Base-by-base conservation (phyloP, 2,888 invertebrate genomes). In the Parnassius orleans region DNA sequence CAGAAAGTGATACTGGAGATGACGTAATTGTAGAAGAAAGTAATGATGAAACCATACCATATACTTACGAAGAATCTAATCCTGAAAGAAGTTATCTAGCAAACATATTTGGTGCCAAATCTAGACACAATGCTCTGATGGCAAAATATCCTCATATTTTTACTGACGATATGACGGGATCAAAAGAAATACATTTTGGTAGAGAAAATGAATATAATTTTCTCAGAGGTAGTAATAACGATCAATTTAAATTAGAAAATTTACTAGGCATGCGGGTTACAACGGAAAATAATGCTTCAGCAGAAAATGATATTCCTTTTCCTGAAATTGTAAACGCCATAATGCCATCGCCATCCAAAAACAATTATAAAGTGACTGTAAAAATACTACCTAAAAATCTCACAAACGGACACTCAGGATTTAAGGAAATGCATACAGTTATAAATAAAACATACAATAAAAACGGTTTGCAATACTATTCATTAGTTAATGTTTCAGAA, bases 101-200 rank as follows among this genome's bases (percentile, higher is more conserved):
- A 47, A 76, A 73, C 43, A 19, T 72, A 11, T 83, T 82, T 15
- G 69, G 71, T 9, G 70, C 69, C 14, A 75, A 68, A 67, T 75
- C 75, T 0, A 74, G 79, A 58, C 80, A 81, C 42, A 83, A 80
- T 63, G 67, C 73, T 5, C 69, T 87, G 5, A 86, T 86, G 84
- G 79, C 84, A 0, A 86, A 81, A 73, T 90, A 90, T 58, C 90
- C 90, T 1, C 90, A 90, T 59, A 73, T 90, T 44, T 83, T 90
- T 51, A 70, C 84, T 72, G 86, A 86, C 60, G 82, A 84, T 61
- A 67, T 76, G 14, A 65, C 72, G 0, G 76, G 66, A 63, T 78
- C 83, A 0, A 78, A 75, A 58, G 84, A 83, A 64, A 75, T 78
- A 2, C 47, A 54, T 24, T 65, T 67, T 41, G 57, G 56, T 15